Evolutionary conservation across 1,140 invertebrate species (phyloP).

Genomic region (Drosophila cardini): DNA sequence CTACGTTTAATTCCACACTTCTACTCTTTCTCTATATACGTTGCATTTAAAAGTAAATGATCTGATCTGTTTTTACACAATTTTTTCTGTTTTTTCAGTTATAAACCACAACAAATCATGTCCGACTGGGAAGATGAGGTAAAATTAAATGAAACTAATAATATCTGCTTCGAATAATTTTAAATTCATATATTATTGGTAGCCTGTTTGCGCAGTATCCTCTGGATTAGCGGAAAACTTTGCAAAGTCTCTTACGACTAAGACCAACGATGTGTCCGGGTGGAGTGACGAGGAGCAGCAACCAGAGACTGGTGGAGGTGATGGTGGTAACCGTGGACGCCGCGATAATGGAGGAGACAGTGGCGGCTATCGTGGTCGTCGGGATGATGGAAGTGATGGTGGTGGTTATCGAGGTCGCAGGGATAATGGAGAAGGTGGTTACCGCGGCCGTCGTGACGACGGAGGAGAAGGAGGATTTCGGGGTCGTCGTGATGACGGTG

Average conservation of each 20-base stretch:
- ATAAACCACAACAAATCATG: conserved; percentile 25
- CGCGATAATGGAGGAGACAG: neutral
- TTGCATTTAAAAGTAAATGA: conserved; percentile 12
- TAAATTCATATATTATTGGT: neutral
- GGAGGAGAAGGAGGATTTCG: conserved; percentile 4
- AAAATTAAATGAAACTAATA: neutral
- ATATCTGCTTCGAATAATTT: neutral
- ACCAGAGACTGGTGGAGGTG: conserved; percentile 53
- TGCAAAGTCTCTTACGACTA: neutral
- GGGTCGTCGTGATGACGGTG: conserved; percentile 41
- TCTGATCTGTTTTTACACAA: neutral
- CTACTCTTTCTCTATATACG: neutral
- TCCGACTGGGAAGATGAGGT: conserved; percentile 65
- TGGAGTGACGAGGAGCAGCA: conserved; percentile 67
- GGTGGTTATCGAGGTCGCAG: conserved; percentile 50
- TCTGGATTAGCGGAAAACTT: neutral
- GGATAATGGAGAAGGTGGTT: conserved; percentile 33
- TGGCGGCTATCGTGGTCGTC: conserved; percentile 43
- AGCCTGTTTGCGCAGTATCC: conserved; percentile 4
- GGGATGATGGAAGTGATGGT: conserved; percentile 64
- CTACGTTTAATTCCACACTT: conserved; percentile 1
- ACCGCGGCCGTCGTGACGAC: conserved; percentile 51
- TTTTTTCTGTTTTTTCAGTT: conserved; percentile 25
- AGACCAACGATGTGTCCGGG: conserved; percentile 6
- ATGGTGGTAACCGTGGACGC: conserved; percentile 57